Conservation (phyloP, 2,113 vertebrate genomes). For the Phaethornis superciliosus region DNA sequence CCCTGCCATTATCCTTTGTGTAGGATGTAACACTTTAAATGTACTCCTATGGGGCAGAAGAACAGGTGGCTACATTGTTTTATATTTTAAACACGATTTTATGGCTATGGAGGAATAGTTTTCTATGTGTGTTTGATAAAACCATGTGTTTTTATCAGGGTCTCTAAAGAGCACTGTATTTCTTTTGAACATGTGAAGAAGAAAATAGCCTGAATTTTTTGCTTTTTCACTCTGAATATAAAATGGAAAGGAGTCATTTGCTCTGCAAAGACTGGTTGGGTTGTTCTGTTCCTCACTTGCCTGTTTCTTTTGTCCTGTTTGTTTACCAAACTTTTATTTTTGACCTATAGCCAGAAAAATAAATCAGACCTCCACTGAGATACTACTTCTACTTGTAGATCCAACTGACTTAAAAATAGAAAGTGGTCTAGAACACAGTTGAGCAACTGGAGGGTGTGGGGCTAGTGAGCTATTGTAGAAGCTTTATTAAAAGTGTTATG, state of each 20-base stretch:
- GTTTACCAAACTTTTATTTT: background rate
- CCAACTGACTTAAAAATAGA: background rate
- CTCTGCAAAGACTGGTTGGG: background rate
- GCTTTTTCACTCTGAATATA: background rate
- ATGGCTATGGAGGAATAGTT: background rate
- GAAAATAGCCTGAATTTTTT: background rate
- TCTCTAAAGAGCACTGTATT: background rate
- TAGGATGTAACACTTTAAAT: background rate
- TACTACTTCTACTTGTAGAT: background rate
- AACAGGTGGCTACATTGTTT: background rate
- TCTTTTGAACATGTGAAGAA: background rate
- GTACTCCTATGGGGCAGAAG: background rate
- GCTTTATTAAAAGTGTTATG: background rate
- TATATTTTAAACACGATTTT: background rate
- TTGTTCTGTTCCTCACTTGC: background rate
- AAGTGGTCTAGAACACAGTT: background rate
- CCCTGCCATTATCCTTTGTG: background rate
- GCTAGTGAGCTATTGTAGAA: background rate
- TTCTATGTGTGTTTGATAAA: background rate
- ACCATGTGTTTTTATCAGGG: background rate
- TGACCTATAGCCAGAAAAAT: background rate
- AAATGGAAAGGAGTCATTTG: background rate
- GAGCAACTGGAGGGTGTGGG: background rate
- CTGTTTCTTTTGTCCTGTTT: background rate
- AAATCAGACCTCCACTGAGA: background rate